phyloP scores from a whole-genome alignment of 2,888 invertebrate species.

The Euproctis similis region DNA sequence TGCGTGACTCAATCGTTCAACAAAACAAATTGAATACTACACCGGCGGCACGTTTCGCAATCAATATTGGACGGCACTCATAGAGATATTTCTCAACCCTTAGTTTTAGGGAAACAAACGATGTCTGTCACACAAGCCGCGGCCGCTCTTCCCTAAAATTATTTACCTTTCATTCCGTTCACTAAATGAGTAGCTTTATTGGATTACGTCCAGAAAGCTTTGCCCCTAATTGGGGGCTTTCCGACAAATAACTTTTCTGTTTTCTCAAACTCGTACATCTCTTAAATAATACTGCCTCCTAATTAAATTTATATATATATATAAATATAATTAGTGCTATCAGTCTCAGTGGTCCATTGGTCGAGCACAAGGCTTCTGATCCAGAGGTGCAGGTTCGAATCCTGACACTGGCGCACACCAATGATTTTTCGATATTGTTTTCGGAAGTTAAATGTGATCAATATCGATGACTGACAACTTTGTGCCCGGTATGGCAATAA shows the following conservation, averaged over 20 bases:
- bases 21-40: slow-evolving; percentile 38
- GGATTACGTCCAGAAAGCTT: slow-evolving; percentile 73
- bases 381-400: too few relatives aligned
- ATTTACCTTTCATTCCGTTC: slow-evolving; percentile 70
- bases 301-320: slow-evolving; percentile 64
- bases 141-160: slow-evolving; percentile 50
- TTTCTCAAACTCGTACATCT: slow-evolving; percentile 69
- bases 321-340: too few relatives aligned
- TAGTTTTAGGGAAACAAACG: slow-evolving; percentile 38
- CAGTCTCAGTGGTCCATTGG: too few relatives aligned
- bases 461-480: too few relatives aligned
- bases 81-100: slow-evolving; percentile 22
- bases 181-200: slow-evolving; percentile 74
- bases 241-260: slow-evolving; percentile 72
- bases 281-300: slow-evolving; percentile 66
- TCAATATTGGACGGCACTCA: slow-evolving; percentile 30
- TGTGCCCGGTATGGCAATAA: too few relatives aligned
- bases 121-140: slow-evolving; percentile 39
- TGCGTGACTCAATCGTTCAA: too few relatives aligned
- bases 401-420: too few relatives aligned
- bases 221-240: slow-evolving; percentile 73
- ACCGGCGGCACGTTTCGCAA: slow-evolving; percentile 33
- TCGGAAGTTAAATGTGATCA: too few relatives aligned
- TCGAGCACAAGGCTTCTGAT: too few relatives aligned
- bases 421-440: too few relatives aligned